Conservation (phyloP, 2,888 invertebrate genomes). For the Ischnus inquisitorius region DNA sequence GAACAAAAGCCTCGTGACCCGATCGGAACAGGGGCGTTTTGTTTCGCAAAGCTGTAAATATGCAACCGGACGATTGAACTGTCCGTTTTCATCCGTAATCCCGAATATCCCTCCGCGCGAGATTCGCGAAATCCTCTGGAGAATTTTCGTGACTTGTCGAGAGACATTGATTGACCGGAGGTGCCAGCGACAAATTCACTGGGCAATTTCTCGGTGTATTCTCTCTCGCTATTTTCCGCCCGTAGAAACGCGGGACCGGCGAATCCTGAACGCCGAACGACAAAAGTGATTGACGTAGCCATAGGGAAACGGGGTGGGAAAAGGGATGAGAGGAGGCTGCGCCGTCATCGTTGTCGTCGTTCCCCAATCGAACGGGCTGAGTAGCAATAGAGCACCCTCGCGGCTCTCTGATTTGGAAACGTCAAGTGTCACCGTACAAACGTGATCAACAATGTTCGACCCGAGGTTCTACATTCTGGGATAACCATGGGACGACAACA, state of each 20-base stretch:
- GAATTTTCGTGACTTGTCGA: slow-evolving; percentile 45
- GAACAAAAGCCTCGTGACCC: slow-evolving; percentile 1
- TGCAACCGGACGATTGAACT: slow-evolving; percentile 17
- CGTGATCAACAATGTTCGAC: slow-evolving; percentile 44
- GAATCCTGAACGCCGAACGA: slow-evolving; percentile 27
- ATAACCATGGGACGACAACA: neutral
- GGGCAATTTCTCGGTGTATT: slow-evolving; percentile 5
- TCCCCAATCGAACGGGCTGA: neutral
- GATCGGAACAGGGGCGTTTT: neutral
- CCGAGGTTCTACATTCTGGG: neutral
- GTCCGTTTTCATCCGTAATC: slow-evolving; percentile 5
- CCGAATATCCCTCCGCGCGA: slow-evolving; percentile 1
- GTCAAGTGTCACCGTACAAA: slow-evolving; percentile 57
- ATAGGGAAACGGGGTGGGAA: neutral
- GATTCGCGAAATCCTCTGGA: slow-evolving; percentile 14
- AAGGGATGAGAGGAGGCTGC: too few species aligned
- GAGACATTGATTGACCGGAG: slow-evolving; percentile 57
- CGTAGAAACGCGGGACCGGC: too few species aligned
- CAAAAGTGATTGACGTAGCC: slow-evolving; percentile 58
- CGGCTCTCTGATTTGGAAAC: neutral
- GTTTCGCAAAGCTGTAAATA: slow-evolving; percentile 24
- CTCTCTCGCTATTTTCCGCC: neutral
- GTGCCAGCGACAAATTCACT: slow-evolving; percentile 44
- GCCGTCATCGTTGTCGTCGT: slow-evolving; percentile 12
- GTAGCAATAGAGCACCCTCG: neutral